phyloP scores from a whole-genome alignment of 2,888 invertebrate genomes.

The Steinernema carpocapsae region DNA sequence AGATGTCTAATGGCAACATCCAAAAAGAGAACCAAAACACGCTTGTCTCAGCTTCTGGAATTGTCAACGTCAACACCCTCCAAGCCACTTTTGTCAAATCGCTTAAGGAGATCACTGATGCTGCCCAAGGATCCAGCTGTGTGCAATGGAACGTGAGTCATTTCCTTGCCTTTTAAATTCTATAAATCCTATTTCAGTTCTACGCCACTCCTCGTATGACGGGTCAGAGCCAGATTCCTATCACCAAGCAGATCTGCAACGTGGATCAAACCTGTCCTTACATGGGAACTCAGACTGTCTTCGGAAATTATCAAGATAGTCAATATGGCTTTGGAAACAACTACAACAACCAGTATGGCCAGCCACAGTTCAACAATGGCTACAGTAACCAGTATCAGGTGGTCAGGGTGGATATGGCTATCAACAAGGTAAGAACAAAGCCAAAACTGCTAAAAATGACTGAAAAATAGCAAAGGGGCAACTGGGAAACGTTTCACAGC shows the following conservation, averaged over 20 bases:
- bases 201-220: constrained; percentile 20
- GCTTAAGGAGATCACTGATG: not conserved
- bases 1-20: constrained; percentile 1
- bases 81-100: constrained; percentile 5
- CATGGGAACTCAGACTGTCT: constrained; percentile 4
- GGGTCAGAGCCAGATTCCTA: not conserved
- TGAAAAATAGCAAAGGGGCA: too few species aligned
- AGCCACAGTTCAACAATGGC: not conserved
- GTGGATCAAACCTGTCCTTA: not conserved
- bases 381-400: not conserved
- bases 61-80: not conserved
- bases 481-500: too few species aligned
- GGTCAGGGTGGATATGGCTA: not conserved
- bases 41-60: not conserved
- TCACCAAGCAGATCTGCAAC: constrained; percentile 24
- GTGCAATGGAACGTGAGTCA: constrained; percentile 2
- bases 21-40: not conserved
- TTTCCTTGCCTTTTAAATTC: not conserved
- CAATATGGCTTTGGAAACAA: too few species aligned
- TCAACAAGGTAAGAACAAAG: not conserved
- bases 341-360: not conserved
- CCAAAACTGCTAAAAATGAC: too few species aligned
- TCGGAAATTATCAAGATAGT: not conserved
- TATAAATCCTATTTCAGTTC: not conserved
- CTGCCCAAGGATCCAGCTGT: not conserved